Percentiles rank a stretch among this genome's conserved stretches.
These are phyloP conservation scores for Cossypha polioptera DNA, from an alignment of 2,797 vertebrate genomes.

Conservation along the genomic window DNA sequence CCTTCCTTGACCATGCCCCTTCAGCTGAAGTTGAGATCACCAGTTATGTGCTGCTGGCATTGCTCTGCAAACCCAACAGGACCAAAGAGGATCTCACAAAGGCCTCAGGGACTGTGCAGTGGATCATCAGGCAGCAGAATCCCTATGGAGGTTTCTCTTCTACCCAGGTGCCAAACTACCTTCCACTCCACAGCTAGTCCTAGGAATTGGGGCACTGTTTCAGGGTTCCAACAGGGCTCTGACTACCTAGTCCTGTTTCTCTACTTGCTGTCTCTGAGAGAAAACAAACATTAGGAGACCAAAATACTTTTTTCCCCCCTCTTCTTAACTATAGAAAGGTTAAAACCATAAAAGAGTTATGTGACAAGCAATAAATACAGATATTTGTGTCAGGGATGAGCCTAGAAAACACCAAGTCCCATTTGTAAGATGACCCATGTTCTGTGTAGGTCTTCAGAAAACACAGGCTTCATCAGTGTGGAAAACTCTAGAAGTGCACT, in stretches of 20 bases:
- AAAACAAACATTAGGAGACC: not conserved
- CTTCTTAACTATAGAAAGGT: not conserved
- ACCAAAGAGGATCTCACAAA: conserved; percentile 71
- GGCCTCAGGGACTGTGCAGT: conserved; percentile 75
- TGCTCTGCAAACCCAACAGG: conserved; percentile 70
- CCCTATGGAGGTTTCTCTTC: conserved; percentile 86
- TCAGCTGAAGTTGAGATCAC: conserved; percentile 86
- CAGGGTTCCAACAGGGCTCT: not conserved
- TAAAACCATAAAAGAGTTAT: not conserved
- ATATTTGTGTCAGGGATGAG: accelerated
- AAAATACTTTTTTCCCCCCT: accelerated
- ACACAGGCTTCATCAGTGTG: not conserved
- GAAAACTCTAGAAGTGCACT: not conserved
- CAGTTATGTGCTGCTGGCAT: conserved; percentile 79
- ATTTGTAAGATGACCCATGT: not conserved
- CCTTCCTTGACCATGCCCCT: conserved; percentile 44
- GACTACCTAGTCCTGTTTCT: not conserved
- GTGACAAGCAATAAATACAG: not conserved
- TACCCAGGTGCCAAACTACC: conserved; percentile 78
- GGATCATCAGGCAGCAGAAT: conserved; percentile 85
- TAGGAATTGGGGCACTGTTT: not conserved
- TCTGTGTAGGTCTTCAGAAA: not conserved
- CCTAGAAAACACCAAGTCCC: not conserved
- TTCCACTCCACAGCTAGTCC: not conserved
- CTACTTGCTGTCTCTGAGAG: not conserved